phyloP scores from a whole-genome alignment of 2,888 invertebrate genomes.

The Dicyrtoma fusca region DNA sequence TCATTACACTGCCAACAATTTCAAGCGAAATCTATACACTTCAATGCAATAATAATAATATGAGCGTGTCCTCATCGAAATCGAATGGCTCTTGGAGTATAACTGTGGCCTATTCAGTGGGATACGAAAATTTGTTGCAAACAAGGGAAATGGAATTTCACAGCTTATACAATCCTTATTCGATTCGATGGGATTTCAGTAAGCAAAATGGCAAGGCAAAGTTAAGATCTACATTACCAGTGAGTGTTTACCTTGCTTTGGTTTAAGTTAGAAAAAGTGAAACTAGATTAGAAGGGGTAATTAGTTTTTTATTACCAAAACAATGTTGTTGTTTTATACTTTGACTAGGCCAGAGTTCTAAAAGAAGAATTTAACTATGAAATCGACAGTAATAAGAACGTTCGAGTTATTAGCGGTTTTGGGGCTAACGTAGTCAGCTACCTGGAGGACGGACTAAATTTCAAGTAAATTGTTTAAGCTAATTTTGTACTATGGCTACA shows the following conservation, averaged over 20 bases:
- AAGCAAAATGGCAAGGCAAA: background rate
- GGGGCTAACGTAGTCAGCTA: background rate
- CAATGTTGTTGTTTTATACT: no score
- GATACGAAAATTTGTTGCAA: background rate
- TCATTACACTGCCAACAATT: background rate
- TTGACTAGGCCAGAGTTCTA: no score
- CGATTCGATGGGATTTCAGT: conserved; percentile 3
- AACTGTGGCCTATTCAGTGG: background rate
- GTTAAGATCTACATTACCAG: background rate
- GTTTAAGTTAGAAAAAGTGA: no score
- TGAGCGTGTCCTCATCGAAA: no score
- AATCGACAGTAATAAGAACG: background rate
- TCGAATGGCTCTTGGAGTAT: background rate
- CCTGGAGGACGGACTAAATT: conserved; percentile 14
- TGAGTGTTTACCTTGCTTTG: background rate
- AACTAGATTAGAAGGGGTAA: no score
- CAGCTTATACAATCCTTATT: conserved; percentile 17
- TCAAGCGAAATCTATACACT: background rate
- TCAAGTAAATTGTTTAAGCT: no score
- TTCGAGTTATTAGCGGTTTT: background rate
- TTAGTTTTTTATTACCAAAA: no score
- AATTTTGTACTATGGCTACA: no score
- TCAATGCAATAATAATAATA: no score
- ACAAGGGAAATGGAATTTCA: background rate
- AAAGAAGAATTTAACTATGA: background rate